Percentiles rank a stretch among this genome's conserved stretches.
Evolutionary conservation across 2,888 invertebrate genomes (phyloP).

Genomic region (Myopa tessellatipennis): DNA sequence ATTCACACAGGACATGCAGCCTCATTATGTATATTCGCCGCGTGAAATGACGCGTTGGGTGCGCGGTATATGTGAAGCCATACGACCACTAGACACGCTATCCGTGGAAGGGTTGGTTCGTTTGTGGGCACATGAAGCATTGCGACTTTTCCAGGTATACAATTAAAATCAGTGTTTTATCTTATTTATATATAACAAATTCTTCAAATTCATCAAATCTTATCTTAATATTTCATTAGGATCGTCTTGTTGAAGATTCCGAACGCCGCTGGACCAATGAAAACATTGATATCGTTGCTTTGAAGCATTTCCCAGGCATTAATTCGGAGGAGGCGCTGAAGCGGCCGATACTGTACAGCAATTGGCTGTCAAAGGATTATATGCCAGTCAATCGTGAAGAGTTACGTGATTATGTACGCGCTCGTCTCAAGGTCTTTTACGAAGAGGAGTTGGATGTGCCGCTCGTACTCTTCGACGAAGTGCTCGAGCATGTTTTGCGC

Average conservation of each 20-base stretch:
- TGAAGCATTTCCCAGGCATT: constrained; percentile 94
- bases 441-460: constrained; percentile 99
- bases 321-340: constrained; percentile 86
- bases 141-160: constrained; percentile 89
- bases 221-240: constrained; percentile 58
- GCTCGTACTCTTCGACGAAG: constrained; percentile 97
- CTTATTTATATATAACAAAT: not conserved
- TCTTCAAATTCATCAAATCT: not conserved
- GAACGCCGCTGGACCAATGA: constrained; percentile 99
- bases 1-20: constrained; percentile 99
- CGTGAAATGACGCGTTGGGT: constrained; percentile 99
- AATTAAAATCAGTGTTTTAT: no score
- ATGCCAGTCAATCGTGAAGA: constrained; percentile 95
- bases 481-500: constrained; percentile 97
- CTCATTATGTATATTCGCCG: constrained; percentile 99
- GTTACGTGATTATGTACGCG: constrained; percentile 95
- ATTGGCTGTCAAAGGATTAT: constrained; percentile 99
- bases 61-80: constrained; percentile 98
- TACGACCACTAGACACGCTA: constrained; percentile 92
- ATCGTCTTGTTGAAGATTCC: constrained; percentile 91
- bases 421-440: constrained; percentile 97
- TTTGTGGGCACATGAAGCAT: constrained; percentile 99
- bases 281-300: constrained; percentile 91
- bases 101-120: constrained; percentile 94
- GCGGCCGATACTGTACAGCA: constrained; percentile 96